Base-by-base conservation (phyloP, 2,888 invertebrate genomes). In the Rotaria sp. region DNA sequence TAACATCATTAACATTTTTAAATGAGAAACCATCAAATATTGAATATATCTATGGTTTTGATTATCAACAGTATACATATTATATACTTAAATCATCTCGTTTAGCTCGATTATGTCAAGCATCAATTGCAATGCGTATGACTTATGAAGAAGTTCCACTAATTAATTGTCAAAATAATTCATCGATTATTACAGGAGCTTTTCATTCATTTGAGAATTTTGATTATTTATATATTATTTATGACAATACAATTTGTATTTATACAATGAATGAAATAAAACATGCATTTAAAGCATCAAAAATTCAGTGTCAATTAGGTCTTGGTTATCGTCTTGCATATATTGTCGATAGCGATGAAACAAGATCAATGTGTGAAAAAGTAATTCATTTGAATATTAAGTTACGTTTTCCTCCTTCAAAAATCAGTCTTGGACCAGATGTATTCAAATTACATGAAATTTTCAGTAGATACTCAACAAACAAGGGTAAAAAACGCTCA, bases 81-180 rank as follows among this genome's bases (percentile, higher is more conserved):
- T 80, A 80, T 45, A 0, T 80, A n/a, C 15, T 80, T 2, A 80
- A 80, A 45, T n/a, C 45, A 21, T 45, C 80, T 13, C 41, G 45
- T 45, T 13, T 80, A 45, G 80, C 80, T 45, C 80, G 80, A 80
- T 80, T 45, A 45, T 80, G 80, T 80, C 41, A n/a, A 45, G 80
- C 80, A 45, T 45, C 80, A 1, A 45, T 80, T 45, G 45, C 45
- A 26, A 80, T 80, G 80, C 80, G 45, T 26, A 26, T 45, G 26
- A 45, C 38, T n/a, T 80, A 80, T 80, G 41, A 41, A 41, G 80
- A 80, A 80, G 45, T 80, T 45, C 41, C 80, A n/a, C n/a, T 80
- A n/a, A 35, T 67, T 18, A 80, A 21, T 45, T 80, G 80, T 80
- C 35, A 35, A 10, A 35, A 21, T 8, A 67, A 21, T 4, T 38